Conservation (phyloP, 1,140 invertebrate species). For the Cotesia glomerata region DNA sequence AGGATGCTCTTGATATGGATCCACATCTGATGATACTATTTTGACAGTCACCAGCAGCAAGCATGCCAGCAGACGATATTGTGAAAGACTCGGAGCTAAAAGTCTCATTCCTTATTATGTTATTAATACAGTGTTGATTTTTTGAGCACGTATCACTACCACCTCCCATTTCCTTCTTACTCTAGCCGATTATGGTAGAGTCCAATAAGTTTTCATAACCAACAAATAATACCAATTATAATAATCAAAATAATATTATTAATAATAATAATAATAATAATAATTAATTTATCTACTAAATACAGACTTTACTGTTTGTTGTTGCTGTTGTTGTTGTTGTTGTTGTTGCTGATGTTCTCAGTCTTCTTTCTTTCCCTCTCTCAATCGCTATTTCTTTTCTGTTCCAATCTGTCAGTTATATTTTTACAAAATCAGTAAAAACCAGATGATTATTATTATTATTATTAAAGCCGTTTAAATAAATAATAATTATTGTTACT, state of each 20-base stretch:
- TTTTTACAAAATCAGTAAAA: not conserved
- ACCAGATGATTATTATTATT: not conserved
- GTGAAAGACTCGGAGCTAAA: conserved; percentile 55
- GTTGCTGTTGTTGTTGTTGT: not conserved
- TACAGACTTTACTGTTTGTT: not conserved
- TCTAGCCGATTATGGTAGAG: conserved; percentile 15
- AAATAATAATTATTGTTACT: no score
- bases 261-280: not conserved
- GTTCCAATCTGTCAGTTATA: no score
- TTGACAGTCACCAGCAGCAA: conserved; percentile 46
- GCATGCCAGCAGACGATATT: conserved; percentile 40
- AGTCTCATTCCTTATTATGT: conserved; percentile 52
- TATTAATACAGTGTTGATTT: conserved; percentile 43
- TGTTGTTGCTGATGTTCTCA: not conserved
- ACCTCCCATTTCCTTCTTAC: conserved; percentile 46
- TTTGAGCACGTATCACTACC: conserved; percentile 34
- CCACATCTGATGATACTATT: conserved; percentile 18
- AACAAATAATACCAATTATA: not conserved
- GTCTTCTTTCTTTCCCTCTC: conserved; percentile 10
- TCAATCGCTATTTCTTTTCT: not conserved
- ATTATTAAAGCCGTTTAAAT: not conserved
- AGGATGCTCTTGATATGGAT: not conserved
- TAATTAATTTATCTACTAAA: not conserved
- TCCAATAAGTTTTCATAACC: not conserved
- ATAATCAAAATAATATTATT: not conserved